Evolutionary conservation across 2,888 invertebrate species (phyloP).

Genomic region (Drosophila leonis): DNA sequence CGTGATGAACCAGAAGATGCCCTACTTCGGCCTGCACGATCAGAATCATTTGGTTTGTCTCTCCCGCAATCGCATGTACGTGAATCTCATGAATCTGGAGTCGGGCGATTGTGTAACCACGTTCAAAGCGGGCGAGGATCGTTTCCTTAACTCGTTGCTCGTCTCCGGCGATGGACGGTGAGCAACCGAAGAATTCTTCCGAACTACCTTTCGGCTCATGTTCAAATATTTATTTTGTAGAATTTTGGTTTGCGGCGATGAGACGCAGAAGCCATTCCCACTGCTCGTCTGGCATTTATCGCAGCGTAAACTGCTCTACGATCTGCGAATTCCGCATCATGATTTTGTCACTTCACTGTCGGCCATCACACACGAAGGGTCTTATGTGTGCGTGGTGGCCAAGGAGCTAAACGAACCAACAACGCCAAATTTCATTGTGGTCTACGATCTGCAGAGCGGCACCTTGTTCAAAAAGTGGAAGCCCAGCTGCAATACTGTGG

Average conservation of each 20-base stretch:
- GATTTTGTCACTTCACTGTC: conserved; percentile 94
- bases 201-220: neutral
- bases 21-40: conserved; percentile 94
- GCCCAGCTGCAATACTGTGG: conserved; percentile 92
- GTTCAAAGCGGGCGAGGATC: conserved; percentile 95
- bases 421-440: conserved; percentile 94
- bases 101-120: conserved; percentile 90
- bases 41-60: conserved; percentile 91
- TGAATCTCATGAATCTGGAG: conserved; percentile 93
- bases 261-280: conserved; percentile 96
- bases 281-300: conserved; percentile 95
- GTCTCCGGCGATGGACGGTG: conserved; percentile 95
- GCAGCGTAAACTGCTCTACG: conserved; percentile 93
- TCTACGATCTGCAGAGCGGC: conserved; percentile 95
- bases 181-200: neutral
- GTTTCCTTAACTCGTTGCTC: conserved; percentile 94
- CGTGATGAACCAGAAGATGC: conserved; percentile 97
- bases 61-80: conserved; percentile 95
- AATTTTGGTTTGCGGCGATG: conserved; percentile 95
- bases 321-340: conserved; percentile 94
- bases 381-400: conserved; percentile 90
- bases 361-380: conserved; percentile 94
- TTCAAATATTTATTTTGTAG: conserved; percentile 85
- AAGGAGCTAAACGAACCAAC: conserved; percentile 91
- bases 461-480: conserved; percentile 97